Conservation (phyloP, 2,113 vertebrate species). For the Larimichthys crocea region DNA sequence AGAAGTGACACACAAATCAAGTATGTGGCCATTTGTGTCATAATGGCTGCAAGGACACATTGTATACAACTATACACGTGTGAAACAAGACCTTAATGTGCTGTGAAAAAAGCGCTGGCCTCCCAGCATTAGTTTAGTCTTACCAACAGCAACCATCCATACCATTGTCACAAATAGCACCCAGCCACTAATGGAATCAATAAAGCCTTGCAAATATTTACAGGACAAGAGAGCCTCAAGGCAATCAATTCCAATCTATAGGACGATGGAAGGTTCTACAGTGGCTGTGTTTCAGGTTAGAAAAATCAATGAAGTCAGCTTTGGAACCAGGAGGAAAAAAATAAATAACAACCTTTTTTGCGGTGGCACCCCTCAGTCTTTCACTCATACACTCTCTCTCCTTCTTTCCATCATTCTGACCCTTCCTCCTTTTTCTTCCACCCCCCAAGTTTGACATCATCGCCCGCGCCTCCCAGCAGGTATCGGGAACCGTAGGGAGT, state of each 20-base stretch:
- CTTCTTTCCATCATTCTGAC: constrained; percentile 65
- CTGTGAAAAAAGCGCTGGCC: constrained; percentile 22
- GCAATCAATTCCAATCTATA: constrained; percentile 79
- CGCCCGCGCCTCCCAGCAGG: constrained; percentile 68
- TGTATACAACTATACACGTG: constrained; percentile 14
- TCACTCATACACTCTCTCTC: constrained; percentile 51
- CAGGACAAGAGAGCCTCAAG: constrained; percentile 72
- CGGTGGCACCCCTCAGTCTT: constrained; percentile 54
- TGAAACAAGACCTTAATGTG: constrained; percentile 64
- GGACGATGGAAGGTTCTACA: constrained; percentile 71
- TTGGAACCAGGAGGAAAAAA: constrained; percentile 58
- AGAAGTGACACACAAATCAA: constrained; percentile 45
- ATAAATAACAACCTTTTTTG: constrained; percentile 54
- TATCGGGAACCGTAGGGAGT: constrained; percentile 54
- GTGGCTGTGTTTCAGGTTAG: constrained; percentile 74
- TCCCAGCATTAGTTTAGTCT: constrained; percentile 57
- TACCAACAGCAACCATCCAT: constrained; percentile 69
- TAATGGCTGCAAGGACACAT: constrained; percentile 41
- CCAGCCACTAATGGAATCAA: constrained; percentile 80
- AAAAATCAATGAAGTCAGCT: constrained; percentile 76
- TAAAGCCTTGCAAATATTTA: constrained; percentile 82
- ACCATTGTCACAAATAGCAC: constrained; percentile 73
- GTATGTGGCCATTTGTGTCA: constrained; percentile 33
- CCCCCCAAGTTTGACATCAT: constrained; percentile 64
- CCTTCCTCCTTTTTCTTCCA: constrained; percentile 31